These are phyloP conservation scores for Aphaenogaster floridana DNA, from an alignment of 1,140 invertebrate species.

Conservation along the genomic window DNA sequence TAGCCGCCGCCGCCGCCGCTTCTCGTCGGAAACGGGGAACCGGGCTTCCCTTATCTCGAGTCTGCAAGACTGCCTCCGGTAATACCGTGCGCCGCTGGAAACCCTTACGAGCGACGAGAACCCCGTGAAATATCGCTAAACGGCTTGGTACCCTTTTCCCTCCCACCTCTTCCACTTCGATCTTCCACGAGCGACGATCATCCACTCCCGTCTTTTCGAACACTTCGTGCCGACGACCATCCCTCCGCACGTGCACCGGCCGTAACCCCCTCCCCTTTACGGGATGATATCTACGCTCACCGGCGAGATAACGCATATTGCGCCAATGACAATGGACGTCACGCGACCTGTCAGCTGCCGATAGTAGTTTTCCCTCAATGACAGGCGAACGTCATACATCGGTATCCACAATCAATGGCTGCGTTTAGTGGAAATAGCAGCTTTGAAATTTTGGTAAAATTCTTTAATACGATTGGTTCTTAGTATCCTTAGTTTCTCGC, in stretches of 20 bases:
- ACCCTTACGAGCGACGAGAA: conserved; percentile 80
- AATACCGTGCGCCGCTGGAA: conserved; percentile 81
- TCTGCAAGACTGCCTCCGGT: conserved; percentile 86
- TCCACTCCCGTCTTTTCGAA: conserved; percentile 52
- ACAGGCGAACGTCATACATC: neutral
- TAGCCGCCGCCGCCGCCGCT: conserved; percentile 69
- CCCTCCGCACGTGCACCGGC: conserved; percentile 2
- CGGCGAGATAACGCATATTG: conserved; percentile 50
- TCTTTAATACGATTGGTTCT: too few relatives aligned
- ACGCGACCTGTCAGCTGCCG: neutral
- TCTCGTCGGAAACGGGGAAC: conserved; percentile 78
- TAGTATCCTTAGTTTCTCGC: too few relatives aligned
- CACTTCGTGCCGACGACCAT: neutral
- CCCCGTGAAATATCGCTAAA: conserved; percentile 86
- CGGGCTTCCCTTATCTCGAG: conserved; percentile 83
- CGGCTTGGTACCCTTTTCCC: conserved; percentile 75
- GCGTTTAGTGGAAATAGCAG: too few relatives aligned
- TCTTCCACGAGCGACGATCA: conserved; percentile 44
- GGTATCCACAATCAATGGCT: neutral
- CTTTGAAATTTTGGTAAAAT: too few relatives aligned
- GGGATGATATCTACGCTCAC: conserved; percentile 8
- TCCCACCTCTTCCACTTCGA: conserved; percentile 60
- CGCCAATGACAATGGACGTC: conserved; percentile 41
- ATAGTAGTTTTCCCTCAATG: neutral
- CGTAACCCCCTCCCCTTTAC: neutral